phyloP scores from a whole-genome alignment of 1,140 invertebrate genomes.

The Reticulitermes speratus region DNA sequence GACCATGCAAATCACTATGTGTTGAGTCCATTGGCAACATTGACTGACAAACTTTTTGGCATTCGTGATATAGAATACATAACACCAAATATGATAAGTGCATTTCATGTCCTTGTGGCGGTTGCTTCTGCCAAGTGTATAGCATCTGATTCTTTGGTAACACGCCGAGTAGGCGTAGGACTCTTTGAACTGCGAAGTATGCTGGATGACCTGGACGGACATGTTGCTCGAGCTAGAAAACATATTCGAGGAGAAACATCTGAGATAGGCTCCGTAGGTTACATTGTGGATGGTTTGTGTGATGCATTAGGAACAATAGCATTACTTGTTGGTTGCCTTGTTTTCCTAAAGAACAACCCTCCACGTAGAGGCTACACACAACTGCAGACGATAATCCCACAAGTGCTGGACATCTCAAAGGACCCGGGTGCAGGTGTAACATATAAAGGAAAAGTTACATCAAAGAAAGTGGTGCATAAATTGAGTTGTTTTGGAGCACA shows the following conservation, averaged over 20 bases:
- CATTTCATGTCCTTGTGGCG: slow-evolving; percentile 71
- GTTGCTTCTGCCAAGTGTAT: slow-evolving; percentile 66
- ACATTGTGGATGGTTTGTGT: slow-evolving; percentile 71
- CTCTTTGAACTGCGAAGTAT: slow-evolving; percentile 75
- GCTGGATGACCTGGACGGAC: slow-evolving; percentile 76
- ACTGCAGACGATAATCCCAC: slow-evolving; percentile 51
- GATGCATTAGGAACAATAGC: slow-evolving; percentile 70
- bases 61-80: slow-evolving; percentile 61
- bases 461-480: slow-evolving; percentile 61
- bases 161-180: slow-evolving; percentile 65
- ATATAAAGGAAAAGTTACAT: slow-evolving; percentile 63
- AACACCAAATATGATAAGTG: slow-evolving; percentile 75
- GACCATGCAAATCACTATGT: slow-evolving; percentile 77
- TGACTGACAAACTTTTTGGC: slow-evolving; percentile 61
- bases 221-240: slow-evolving; percentile 68
- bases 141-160: slow-evolving; percentile 63
- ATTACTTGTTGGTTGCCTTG: slow-evolving; percentile 61
- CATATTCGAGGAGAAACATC: slow-evolving; percentile 68
- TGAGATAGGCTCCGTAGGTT: slow-evolving; percentile 68
- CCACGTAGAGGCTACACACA: slow-evolving; percentile 65
- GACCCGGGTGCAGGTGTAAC: slow-evolving; percentile 53
- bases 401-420: slow-evolving; percentile 49
- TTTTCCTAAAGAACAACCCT: slow-evolving; percentile 67
- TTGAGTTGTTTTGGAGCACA: slow-evolving; percentile 66
- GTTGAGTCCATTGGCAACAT: slow-evolving; percentile 66